Conservation (phyloP, 2,888 invertebrate species). For the Scaptomyza tumidula region DNA sequence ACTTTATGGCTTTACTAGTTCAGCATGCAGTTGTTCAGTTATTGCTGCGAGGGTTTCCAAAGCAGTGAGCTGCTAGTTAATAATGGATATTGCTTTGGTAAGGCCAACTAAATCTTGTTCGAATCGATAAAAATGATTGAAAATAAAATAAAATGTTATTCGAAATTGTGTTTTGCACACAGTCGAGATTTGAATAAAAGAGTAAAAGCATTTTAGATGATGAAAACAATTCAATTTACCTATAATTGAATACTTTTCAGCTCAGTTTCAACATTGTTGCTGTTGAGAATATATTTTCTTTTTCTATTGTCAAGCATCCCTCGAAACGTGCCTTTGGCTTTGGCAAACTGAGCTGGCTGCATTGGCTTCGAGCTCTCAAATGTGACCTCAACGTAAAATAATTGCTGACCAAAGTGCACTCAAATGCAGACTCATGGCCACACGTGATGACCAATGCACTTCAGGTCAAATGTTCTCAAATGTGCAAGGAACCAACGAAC, state of each 20-base stretch:
- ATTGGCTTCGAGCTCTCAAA: slow-evolving; percentile 68
- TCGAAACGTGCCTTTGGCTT: slow-evolving; percentile 46
- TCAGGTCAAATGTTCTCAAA: slow-evolving; percentile 73
- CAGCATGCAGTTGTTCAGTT: slow-evolving; percentile 34
- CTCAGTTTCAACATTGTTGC: not conserved
- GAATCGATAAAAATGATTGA: too few relatives aligned
- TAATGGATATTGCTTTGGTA: not conserved
- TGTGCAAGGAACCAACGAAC: slow-evolving; percentile 39
- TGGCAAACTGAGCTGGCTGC: slow-evolving; percentile 55
- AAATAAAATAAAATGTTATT: too few relatives aligned
- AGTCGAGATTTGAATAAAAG: too few relatives aligned
- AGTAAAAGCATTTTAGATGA: too few relatives aligned
- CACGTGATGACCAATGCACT: slow-evolving; percentile 79
- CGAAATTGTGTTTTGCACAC: too few relatives aligned
- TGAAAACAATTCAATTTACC: too few relatives aligned
- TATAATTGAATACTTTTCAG: too few relatives aligned
- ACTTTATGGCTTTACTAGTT: slow-evolving; percentile 52
- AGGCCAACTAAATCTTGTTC: too few relatives aligned
- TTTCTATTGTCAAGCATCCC: slow-evolving; percentile 17
- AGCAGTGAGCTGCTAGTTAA: not conserved
- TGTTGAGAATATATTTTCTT: not conserved
- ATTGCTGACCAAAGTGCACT: slow-evolving; percentile 82
- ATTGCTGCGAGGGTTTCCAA: slow-evolving; percentile 43
- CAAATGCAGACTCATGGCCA: slow-evolving; percentile 80
- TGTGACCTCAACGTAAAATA: slow-evolving; percentile 82